Evolutionary conservation across 2,113 vertebrate species (phyloP).

Genomic region (Edolisoma coerulescens): DNA sequence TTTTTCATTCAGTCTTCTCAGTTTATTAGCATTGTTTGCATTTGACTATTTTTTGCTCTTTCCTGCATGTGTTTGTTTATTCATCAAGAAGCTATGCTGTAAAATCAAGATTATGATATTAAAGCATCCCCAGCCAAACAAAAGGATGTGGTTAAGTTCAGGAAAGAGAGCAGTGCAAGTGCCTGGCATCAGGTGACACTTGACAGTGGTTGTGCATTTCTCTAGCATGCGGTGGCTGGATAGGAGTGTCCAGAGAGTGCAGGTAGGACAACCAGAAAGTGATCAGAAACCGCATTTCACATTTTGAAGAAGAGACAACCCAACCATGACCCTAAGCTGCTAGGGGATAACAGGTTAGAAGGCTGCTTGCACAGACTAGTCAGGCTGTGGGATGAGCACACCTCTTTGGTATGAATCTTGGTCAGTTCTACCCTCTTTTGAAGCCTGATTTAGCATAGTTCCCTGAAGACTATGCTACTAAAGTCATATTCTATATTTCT

Average conservation of each 20-base stretch:
- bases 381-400: neutral
- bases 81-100: neutral
- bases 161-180: neutral
- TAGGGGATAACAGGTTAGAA: neutral
- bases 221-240: accelerated
- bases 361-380: neutral
- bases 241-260: neutral
- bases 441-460: neutral
- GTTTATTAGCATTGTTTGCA: neutral
- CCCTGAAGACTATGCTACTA: neutral
- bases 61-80: neutral
- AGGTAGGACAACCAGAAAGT: neutral
- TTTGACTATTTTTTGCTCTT: neutral
- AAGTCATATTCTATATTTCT: neutral
- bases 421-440: neutral
- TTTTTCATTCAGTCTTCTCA: neutral
- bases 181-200: neutral
- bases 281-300: neutral
- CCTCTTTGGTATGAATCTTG: neutral
- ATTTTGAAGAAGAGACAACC: neutral
- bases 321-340: neutral
- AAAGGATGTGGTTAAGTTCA: neutral
- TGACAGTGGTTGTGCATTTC: neutral
- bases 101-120: neutral
- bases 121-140: neutral